phyloP scores from a whole-genome alignment of 2,888 invertebrate genomes.

The Lithophane leautieri region DNA sequence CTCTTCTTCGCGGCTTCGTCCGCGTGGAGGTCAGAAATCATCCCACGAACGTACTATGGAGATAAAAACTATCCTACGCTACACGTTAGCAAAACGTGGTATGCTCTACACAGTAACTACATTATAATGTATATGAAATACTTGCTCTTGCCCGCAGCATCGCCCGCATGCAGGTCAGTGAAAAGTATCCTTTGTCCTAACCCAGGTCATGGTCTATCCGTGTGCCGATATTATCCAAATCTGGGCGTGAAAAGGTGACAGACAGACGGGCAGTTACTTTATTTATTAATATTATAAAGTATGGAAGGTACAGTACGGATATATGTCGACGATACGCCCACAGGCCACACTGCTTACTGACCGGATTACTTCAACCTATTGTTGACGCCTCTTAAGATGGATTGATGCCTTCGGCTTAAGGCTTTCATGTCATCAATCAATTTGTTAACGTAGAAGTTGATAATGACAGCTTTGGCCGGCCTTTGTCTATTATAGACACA shows the following conservation, averaged over 20 bases:
- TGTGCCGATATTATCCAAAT: neutral
- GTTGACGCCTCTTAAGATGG: slow-evolving; percentile 30
- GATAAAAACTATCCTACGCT: too few species aligned
- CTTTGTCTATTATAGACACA: slow-evolving; percentile 9
- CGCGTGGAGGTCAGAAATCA: too few species aligned
- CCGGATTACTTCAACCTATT: slow-evolving; percentile 40
- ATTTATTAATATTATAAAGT: neutral
- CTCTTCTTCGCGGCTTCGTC: too few species aligned
- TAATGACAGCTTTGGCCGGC: neutral
- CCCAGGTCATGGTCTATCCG: neutral
- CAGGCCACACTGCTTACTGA: slow-evolving; percentile 33
- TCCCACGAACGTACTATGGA: too few species aligned
- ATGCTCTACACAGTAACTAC: too few species aligned
- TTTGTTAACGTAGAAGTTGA: slow-evolving; percentile 21
- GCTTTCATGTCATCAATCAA: slow-evolving; percentile 43
- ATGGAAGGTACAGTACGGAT: neutral
- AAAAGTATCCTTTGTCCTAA: neutral
- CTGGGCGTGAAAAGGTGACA: neutral
- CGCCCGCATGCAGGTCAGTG: neutral
- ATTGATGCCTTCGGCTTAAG: slow-evolving; percentile 19
- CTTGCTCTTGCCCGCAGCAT: neutral
- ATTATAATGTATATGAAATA: neutral
- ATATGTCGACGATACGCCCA: slow-evolving; percentile 25
- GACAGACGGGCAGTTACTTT: neutral
- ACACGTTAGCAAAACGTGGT: too few species aligned